Evolutionary conservation across 1,140 invertebrate genomes (phyloP), one percentile per base, ranked within the genome.

Genomic region (Idris sp.): DNA sequence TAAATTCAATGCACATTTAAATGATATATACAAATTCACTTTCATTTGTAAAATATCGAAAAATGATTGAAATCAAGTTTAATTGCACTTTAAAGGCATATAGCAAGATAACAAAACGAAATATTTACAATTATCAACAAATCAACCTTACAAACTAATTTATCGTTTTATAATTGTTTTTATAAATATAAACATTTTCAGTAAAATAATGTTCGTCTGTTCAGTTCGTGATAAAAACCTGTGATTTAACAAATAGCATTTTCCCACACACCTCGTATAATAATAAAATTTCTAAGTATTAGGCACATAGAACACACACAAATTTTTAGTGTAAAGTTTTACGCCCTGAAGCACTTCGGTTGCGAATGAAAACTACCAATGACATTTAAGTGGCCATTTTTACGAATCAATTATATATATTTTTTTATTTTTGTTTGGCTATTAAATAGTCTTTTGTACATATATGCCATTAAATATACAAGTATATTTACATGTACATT

Each of bases 281-380:
- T 69, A 44, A 48, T 44, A 58, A 49, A 73, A 64, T 64, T 30
- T 56, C 48, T 62, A 62, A 72, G 49, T 64, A 73, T 64, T 74
- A 74, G 61, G 69, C 61, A 74, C 61, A 74, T 59, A 65, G 61
- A 74, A 72, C 46, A 74, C 38, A 65, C 46, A 65, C n/a, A 43
- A 61, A 54, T 59, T 25, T 4, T 8, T 36, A 58, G 43, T 44
- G 33, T 41, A 58, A 16, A 28, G n/a, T 26, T 28, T 43, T 73
- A 36, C 44, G 36, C 51, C 35, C 19, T 48, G 26, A 43, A 43
- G 9, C 28, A 43, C 58, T 44, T 64, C 58, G 43, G 43, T 43
- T 33, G 38, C 35, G 36, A 64, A 56, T 14, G 5, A 31, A 54
- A 54, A 36, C 40, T 5, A 14, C 6, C 18, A n/a, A n/a, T 41